A percentile compares a stretch with the other conserved stretches of the same genome.
phyloP scores from a whole-genome alignment of 2,113 vertebrate genomes.

The Steatornis caripensis region DNA sequence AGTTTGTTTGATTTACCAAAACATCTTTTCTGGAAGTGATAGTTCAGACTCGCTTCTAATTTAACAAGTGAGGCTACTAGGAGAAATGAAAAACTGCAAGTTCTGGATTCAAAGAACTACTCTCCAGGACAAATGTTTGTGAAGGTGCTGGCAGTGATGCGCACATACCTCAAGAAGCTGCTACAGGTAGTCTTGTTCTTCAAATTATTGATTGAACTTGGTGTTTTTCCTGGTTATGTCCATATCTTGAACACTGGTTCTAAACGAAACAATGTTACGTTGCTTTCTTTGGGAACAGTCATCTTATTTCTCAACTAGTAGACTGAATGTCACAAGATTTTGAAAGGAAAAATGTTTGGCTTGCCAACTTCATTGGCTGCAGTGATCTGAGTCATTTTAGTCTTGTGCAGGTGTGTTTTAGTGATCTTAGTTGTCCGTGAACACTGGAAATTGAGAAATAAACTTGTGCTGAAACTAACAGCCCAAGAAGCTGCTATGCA shows the following conservation, averaged over 20 bases:
- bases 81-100: background rate
- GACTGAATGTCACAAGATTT: background rate
- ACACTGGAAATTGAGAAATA: background rate
- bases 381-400: background rate
- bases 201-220: background rate
- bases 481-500: background rate
- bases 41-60: background rate
- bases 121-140: background rate
- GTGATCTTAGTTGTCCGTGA: background rate
- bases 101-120: background rate
- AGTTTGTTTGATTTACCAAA: background rate
- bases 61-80: background rate
- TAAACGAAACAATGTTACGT: background rate
- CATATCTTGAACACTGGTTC: background rate
- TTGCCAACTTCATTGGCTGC: background rate
- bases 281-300: background rate
- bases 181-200: background rate
- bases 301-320: background rate
- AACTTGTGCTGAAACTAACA: background rate
- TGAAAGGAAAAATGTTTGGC: background rate
- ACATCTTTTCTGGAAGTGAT: background rate
- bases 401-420: background rate
- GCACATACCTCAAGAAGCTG: background rate
- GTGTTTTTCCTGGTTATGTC: background rate
- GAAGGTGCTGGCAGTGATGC: background rate